Percentiles rank a stretch among this genome's conserved stretches.
Evolutionary conservation across 2,888 invertebrate species (phyloP).

Genomic region (Nomada goodeniana): DNA sequence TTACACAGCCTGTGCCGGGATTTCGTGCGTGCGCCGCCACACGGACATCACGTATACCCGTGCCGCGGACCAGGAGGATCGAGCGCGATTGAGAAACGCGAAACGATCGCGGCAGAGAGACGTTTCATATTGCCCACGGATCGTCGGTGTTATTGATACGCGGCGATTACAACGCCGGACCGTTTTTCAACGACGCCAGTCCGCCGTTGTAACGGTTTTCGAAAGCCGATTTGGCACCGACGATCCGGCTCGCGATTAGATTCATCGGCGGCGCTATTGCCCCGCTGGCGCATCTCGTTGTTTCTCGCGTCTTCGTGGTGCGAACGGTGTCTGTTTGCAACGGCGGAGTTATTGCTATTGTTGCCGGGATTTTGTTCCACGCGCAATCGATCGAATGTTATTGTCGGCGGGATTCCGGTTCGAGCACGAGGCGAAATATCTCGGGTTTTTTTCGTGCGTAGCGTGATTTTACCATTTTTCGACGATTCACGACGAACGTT

Average conservation of each 20-base stretch:
- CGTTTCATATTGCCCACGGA: constrained; percentile 30
- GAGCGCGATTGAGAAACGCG: constrained; percentile 41
- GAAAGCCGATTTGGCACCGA: background rate
- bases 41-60: background rate
- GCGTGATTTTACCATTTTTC: background rate
- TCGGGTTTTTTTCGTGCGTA: background rate
- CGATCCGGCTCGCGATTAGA: constrained; percentile 2
- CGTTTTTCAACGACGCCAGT: background rate
- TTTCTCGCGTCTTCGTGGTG: too few species aligned
- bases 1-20: constrained; percentile 51
- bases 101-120: constrained; percentile 29
- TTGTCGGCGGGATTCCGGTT: background rate
- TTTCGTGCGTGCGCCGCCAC: constrained; percentile 19
- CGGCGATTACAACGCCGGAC: constrained; percentile 17
- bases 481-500: too few species aligned
- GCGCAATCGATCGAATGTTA: background rate
- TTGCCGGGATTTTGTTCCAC: background rate
- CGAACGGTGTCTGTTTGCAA: background rate
- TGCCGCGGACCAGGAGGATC: background rate
- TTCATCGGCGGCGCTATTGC: background rate
- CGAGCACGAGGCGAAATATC: background rate
- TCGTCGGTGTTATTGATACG: constrained; percentile 9
- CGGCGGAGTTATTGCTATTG: background rate
- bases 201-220: constrained; percentile 6
- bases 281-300: background rate